Conservation (phyloP, 1,140 invertebrate genomes). For the Drosophila hydei region DNA sequence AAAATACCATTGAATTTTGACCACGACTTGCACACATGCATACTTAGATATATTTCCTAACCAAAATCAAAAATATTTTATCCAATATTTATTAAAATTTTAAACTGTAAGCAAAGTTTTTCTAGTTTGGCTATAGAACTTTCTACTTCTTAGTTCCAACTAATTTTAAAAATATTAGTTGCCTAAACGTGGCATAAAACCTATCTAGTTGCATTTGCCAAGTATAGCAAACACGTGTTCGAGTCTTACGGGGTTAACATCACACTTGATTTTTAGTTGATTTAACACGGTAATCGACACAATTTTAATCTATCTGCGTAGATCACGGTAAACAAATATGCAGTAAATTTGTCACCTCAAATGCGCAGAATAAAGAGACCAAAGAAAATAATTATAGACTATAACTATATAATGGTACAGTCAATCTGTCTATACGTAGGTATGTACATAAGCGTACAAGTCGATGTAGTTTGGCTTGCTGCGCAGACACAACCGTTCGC, state of each 20-base stretch:
- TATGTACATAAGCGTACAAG: not conserved
- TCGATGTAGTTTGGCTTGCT: not conserved
- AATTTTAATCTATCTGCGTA: constrained; percentile 81
- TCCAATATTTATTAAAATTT: no score
- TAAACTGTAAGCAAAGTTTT: no score
- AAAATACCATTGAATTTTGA: no score
- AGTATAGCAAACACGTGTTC: constrained; percentile 59
- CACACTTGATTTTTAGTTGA: constrained; percentile 78
- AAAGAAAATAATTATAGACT: not conserved
- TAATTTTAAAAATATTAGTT: not conserved
- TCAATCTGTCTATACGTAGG: constrained; percentile 24
- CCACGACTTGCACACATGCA: no score
- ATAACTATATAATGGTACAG: constrained; percentile 45
- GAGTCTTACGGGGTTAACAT: constrained; percentile 83
- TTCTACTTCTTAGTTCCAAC: no score
- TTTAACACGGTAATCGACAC: constrained; percentile 83
- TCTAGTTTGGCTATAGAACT: no score
- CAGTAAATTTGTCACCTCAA: constrained; percentile 80
- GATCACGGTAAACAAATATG: constrained; percentile 83
- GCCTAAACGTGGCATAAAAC: constrained; percentile 55
- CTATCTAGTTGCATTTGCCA: constrained; percentile 22
- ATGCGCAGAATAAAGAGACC: constrained; percentile 71
- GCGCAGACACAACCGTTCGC: constrained; percentile 51
- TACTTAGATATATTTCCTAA: no score
- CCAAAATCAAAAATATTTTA: no score